These are phyloP conservation scores for Dicrurus megarhynchus DNA, from an alignment of 2,113 vertebrate species.

Conservation along the genomic window DNA sequence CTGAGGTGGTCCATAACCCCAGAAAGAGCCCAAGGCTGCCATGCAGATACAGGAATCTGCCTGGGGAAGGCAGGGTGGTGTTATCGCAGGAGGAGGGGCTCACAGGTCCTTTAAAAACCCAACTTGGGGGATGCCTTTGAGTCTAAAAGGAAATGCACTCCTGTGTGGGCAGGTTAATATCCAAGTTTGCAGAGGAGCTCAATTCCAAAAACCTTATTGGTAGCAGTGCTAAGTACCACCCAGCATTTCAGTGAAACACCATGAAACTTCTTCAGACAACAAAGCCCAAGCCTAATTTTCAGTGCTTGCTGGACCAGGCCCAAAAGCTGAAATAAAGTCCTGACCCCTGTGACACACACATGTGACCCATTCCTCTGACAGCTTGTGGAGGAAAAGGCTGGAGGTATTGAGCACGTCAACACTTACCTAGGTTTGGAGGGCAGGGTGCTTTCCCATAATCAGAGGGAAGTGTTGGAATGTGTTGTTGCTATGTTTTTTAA, in stretches of 20 bases:
- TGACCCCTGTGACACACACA: neutral
- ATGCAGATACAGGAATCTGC: neutral
- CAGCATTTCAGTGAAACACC: neutral
- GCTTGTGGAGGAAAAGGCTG: neutral
- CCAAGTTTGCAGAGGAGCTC: neutral
- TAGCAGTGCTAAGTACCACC: neutral
- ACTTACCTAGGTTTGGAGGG: conserved; percentile 11
- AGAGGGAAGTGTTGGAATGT: conserved; percentile 49
- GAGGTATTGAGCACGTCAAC: neutral
- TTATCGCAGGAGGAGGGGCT: neutral
- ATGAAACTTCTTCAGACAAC: neutral
- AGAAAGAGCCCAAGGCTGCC: neutral
- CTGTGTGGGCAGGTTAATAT: neutral
- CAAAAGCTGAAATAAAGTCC: neutral
- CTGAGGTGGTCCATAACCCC: neutral
- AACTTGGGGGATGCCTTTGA: neutral
- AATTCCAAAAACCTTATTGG: neutral
- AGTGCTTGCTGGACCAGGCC: neutral
- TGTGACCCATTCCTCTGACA: neutral
- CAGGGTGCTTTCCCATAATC: conserved; percentile 43
- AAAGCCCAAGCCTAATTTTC: neutral
- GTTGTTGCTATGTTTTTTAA: conserved; percentile 52
- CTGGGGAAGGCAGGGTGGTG: neutral
- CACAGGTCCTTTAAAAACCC: neutral
- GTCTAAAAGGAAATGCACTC: neutral